These are phyloP conservation scores for Blastobasis lacticolella DNA, from an alignment of 2,888 invertebrate species.

Conservation along the genomic window DNA sequence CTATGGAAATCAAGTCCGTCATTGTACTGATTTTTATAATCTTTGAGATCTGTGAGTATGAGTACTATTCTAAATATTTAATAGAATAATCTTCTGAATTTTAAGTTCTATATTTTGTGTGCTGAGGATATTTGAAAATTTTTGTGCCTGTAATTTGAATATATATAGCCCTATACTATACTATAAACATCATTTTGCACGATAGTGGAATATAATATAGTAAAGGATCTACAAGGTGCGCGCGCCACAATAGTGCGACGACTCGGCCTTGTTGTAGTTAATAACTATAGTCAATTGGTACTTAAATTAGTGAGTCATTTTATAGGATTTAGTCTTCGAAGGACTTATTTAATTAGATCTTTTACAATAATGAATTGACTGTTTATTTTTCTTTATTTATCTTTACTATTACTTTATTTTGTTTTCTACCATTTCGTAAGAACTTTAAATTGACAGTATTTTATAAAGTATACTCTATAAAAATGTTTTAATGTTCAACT, in stretches of 20 bases:
- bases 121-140: neutral
- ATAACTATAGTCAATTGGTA: too few relatives aligned
- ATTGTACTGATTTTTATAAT: neutral
- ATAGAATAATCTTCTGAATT: neutral
- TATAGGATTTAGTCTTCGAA: too few relatives aligned
- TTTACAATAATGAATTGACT: too few relatives aligned
- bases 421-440: too few relatives aligned
- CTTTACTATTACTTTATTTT: too few relatives aligned
- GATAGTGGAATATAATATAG: neutral
- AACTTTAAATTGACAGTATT: too few relatives aligned
- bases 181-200: neutral
- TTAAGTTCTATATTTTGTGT: neutral
- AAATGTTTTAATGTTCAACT: neutral
- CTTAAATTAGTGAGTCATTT: too few relatives aligned
- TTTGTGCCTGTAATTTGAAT: neutral
- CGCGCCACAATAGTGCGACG: neutral
- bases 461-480: neutral
- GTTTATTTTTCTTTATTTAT: too few relatives aligned
- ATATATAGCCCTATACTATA: neutral
- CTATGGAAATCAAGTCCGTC: neutral
- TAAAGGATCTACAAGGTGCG: neutral
- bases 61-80: neutral
- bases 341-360: too few relatives aligned
- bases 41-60: neutral
- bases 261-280: too few relatives aligned